phyloP scores from a whole-genome alignment of 2,888 invertebrate genomes.

The Stramonita haemastoma region DNA sequence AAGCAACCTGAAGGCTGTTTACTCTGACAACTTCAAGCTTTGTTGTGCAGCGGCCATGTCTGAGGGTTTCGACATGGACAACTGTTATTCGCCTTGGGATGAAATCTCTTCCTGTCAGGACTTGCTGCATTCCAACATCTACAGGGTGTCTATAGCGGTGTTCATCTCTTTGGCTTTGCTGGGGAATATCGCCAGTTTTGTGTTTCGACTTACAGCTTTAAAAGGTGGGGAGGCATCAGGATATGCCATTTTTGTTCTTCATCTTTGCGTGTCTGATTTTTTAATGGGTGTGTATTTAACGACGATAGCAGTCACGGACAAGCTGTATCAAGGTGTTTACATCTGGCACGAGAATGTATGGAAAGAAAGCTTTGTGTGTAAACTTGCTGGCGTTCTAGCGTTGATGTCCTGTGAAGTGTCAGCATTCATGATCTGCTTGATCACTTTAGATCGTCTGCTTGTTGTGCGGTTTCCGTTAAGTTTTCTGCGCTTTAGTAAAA shows the following conservation, averaged over 20 bases:
- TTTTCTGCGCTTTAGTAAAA: constrained; percentile 55
- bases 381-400: constrained; percentile 50
- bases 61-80: background rate
- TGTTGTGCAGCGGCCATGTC: constrained; percentile 20
- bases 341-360: constrained; percentile 57
- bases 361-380: constrained; percentile 55
- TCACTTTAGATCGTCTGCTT: constrained; percentile 83
- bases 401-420: constrained; percentile 15
- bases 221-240: background rate
- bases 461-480: constrained; percentile 81
- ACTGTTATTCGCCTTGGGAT: constrained; percentile 28
- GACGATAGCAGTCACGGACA: background rate
- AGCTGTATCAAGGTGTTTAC: constrained; percentile 54
- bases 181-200: constrained; percentile 16
- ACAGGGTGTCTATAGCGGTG: background rate
- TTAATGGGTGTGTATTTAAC: constrained; percentile 29
- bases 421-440: constrained; percentile 70
- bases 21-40: constrained; percentile 36
- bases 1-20: background rate
- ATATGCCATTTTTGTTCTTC: constrained; percentile 41
- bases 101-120: constrained; percentile 39
- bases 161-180: background rate
- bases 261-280: constrained; percentile 46
- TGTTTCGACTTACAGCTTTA: background rate
- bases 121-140: background rate